Conservation (phyloP, 1,140 invertebrate genomes). For the Papilio aristodemus region DNA sequence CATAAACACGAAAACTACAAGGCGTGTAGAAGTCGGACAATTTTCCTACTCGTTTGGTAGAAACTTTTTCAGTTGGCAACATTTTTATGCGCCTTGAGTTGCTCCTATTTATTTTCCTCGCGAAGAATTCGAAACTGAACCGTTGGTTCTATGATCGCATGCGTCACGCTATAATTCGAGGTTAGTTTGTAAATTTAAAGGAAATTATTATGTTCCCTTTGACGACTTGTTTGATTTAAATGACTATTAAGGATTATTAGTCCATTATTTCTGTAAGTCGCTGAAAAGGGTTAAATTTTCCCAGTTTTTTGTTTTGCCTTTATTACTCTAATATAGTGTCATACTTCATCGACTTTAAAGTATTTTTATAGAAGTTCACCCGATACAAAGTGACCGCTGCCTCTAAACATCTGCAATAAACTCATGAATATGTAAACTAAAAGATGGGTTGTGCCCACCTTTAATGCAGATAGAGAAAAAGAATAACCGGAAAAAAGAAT, state of each 20-base stretch:
- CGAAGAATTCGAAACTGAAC: constrained; percentile 35
- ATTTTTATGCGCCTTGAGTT: constrained; percentile 42
- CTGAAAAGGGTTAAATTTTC: constrained; percentile 20
- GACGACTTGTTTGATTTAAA: constrained; percentile 33
- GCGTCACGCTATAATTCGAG: constrained; percentile 43
- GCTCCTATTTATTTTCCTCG: constrained; percentile 19
- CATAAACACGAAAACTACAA: constrained; percentile 40
- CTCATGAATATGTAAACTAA: no score
- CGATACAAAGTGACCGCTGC: neutral
- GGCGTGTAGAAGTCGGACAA: neutral
- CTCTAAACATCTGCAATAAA: no score
- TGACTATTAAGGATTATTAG: constrained; percentile 30
- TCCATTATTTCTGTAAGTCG: constrained; percentile 3
- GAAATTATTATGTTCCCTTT: constrained; percentile 33
- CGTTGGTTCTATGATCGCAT: constrained; percentile 44
- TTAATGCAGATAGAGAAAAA: no score
- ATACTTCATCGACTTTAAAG: no score
- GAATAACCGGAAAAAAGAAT: no score
- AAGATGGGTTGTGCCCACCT: no score
- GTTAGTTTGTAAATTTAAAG: constrained; percentile 39
- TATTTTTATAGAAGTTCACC: no score
- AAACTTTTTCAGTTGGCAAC: constrained; percentile 36
- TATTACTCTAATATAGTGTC: no score
- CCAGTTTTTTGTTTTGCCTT: neutral
- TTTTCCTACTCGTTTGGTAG: constrained; percentile 6